A percentile compares a stretch with the other conserved stretches of the same genome.
phyloP scores from a whole-genome alignment of 35 echinoderm and acorn worm species.

The Eucidaris tribuloides region DNA sequence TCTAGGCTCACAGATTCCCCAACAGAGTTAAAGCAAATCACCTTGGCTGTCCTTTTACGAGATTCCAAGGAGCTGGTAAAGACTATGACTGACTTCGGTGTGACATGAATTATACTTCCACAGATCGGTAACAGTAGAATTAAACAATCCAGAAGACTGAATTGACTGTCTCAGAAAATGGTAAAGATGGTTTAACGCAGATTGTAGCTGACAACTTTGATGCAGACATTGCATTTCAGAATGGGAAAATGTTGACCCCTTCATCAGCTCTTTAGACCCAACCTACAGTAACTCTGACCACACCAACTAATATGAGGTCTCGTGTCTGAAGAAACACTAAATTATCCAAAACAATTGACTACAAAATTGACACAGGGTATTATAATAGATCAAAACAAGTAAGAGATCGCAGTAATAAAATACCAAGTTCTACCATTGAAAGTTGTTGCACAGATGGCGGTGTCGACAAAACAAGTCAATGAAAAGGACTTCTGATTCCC shows the following conservation, averaged over 20 bases:
- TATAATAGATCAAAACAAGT: slow-evolving; percentile 37
- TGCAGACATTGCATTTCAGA: slow-evolving; percentile 53
- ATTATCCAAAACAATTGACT: neutral
- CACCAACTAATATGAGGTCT: neutral
- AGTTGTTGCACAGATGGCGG: slow-evolving; percentile 3
- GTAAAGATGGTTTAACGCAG: slow-evolving; percentile 33
- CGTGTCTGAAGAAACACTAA: slow-evolving; percentile 42
- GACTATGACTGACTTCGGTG: slow-evolving; percentile 35
- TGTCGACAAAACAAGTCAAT: slow-evolving; percentile 38
- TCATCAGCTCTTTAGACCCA: slow-evolving; percentile 48
- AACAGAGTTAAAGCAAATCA: slow-evolving; percentile 45
- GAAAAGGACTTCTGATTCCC: slow-evolving; percentile 27
- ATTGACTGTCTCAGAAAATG: neutral
- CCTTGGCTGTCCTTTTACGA: slow-evolving; percentile 25
- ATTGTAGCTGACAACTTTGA: slow-evolving; percentile 74
- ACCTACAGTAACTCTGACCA: neutral
- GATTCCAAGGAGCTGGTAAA: slow-evolving; percentile 47
- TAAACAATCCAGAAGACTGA: neutral
- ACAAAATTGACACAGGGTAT: slow-evolving; percentile 21
- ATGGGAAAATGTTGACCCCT: slow-evolving; percentile 61
- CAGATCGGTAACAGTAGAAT: slow-evolving; percentile 7
- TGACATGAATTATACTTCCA: slow-evolving; percentile 55
- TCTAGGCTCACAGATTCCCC: slow-evolving; percentile 20
- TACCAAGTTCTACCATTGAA: neutral
- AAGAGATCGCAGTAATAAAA: slow-evolving; percentile 5